These are phyloP conservation scores for Phymorhynchus buccinoides DNA, from an alignment of 1,140 invertebrate species.

Conservation along the genomic window DNA sequence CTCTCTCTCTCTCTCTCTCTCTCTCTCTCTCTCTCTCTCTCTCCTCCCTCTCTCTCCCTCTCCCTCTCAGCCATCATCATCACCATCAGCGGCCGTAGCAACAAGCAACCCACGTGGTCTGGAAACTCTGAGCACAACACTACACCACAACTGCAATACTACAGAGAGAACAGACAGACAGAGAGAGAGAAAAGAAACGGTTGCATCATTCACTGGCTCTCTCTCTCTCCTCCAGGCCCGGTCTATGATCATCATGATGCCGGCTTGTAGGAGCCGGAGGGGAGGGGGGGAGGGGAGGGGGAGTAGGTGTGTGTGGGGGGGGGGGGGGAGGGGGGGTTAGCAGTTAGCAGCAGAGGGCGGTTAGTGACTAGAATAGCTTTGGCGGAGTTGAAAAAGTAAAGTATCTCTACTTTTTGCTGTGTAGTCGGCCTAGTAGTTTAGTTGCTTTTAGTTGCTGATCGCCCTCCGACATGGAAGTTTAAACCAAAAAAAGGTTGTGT, in stretches of 20 bases:
- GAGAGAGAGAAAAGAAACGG: background rate
- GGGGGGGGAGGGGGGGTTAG: slow-evolving; percentile 25
- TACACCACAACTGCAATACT: too few species aligned
- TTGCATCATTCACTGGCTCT: slow-evolving; percentile 32
- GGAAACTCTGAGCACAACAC: too few species aligned
- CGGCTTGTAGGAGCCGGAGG: background rate
- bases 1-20: too few species aligned
- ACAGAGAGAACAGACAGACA: too few species aligned
- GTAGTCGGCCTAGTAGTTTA: too few species aligned
- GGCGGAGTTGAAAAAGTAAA: background rate
- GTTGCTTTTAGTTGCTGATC: too few species aligned
- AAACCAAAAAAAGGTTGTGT: too few species aligned
- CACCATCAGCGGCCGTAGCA: slow-evolving; percentile 28
- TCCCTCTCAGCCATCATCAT: too few species aligned
- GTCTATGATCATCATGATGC: slow-evolving; percentile 26
- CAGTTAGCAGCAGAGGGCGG: slow-evolving; percentile 38
- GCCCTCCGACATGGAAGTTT: too few species aligned
- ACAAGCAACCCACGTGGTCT: slow-evolving; percentile 28
- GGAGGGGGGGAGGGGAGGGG: background rate
- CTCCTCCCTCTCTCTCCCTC: too few species aligned
- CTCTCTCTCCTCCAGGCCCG: background rate
- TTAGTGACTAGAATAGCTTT: slow-evolving; percentile 35
- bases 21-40: too few species aligned
- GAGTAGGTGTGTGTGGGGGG: background rate
- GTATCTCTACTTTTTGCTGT: too few species aligned